These are phyloP conservation scores for Triops cancriformis DNA, from an alignment of 1,140 invertebrate species.

Conservation along the genomic window DNA sequence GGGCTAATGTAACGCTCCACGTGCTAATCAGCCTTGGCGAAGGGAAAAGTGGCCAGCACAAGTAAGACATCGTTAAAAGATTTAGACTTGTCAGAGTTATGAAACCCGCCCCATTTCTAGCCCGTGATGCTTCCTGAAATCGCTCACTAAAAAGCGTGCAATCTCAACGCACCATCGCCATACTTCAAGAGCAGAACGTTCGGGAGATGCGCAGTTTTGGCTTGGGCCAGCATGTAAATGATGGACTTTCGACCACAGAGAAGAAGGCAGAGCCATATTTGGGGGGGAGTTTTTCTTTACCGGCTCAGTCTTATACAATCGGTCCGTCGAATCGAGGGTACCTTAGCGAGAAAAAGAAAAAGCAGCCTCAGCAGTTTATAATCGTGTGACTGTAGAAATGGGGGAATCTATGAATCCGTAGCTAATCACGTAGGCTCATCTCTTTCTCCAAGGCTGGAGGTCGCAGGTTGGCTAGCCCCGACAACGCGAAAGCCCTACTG, in stretches of 20 bases:
- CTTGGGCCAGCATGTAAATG: background rate
- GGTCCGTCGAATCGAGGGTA: background rate
- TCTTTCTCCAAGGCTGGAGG: background rate
- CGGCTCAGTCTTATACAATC: background rate
- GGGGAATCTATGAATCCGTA: background rate
- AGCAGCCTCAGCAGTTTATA: background rate
- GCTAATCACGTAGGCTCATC: background rate
- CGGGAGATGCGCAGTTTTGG: background rate
- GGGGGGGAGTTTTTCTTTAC: background rate
- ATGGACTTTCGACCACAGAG: background rate
- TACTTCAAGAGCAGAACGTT: background rate
- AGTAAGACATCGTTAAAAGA: conserved; percentile 1
- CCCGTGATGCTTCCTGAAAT: background rate
- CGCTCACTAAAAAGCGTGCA: background rate
- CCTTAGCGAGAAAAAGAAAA: background rate
- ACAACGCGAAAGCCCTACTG: background rate
- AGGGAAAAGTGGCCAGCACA: background rate
- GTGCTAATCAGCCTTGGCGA: background rate
- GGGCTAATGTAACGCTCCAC: conserved; percentile 11
- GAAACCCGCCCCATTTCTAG: background rate
- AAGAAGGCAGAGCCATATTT: background rate
- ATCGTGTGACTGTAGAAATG: background rate
- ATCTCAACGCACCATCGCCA: background rate
- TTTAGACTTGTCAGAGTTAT: conserved; percentile 3
- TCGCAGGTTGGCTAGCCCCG: background rate